Evolutionary conservation across 2,797 vertebrate genomes (phyloP).

Genomic region (Pangasius djambal): DNA sequence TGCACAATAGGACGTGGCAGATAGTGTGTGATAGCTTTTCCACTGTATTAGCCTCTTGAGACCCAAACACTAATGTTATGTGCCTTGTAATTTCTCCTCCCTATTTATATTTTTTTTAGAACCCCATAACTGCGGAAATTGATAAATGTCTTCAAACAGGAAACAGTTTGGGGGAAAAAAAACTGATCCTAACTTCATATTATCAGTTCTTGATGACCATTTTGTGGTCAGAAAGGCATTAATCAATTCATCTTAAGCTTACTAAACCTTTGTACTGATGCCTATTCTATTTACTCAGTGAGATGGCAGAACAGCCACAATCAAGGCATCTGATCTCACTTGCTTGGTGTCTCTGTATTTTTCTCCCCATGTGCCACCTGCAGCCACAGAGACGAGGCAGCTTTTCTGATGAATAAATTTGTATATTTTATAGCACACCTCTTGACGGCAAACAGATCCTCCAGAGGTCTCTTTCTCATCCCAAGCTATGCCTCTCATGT

Average conservation of each 20-base stretch:
- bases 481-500: conserved; percentile 67
- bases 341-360: conserved; percentile 32
- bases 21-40: background rate
- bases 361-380: conserved; percentile 54
- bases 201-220: too few species aligned
- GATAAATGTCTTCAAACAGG: background rate
- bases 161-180: background rate
- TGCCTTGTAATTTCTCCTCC: conserved; percentile 5
- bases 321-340: conserved; percentile 47
- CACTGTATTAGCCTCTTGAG: background rate
- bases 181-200: background rate
- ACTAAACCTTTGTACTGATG: conserved; percentile 32
- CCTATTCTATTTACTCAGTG: conserved; percentile 29
- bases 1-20: conserved; percentile 29
- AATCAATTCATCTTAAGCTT: background rate
- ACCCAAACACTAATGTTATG: conserved; percentile 14
- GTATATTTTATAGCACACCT: conserved; percentile 78
- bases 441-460: conserved; percentile 70
- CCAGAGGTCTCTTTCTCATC: conserved; percentile 63
- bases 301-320: conserved; percentile 21
- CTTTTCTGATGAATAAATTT: conserved; percentile 80
- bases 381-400: conserved; percentile 52
- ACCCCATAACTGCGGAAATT: background rate
- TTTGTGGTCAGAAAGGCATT: background rate
- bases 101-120: conserved; percentile 5